These are phyloP conservation scores for Drepana arcuata DNA, from an alignment of 1,140 invertebrate species.

Conservation along the genomic window DNA sequence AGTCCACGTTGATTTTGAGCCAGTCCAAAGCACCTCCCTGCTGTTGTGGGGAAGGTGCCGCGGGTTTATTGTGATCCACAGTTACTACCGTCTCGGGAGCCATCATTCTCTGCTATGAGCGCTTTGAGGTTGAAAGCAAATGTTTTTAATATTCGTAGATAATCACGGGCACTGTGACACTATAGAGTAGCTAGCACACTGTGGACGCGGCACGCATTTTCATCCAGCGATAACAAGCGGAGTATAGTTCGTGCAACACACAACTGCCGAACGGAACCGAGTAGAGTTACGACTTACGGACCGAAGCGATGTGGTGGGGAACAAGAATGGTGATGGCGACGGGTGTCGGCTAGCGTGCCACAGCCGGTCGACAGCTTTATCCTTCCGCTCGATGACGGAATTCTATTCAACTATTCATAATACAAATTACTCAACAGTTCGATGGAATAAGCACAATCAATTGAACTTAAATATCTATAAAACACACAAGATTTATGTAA, in stretches of 20 bases:
- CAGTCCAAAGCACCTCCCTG: conserved; percentile 68
- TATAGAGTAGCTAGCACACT: conserved; percentile 46
- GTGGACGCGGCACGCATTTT: conserved; percentile 50
- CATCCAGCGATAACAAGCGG: conserved; percentile 35
- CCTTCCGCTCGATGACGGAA: conserved; percentile 18
- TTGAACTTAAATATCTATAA: too few relatives aligned
- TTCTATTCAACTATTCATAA: conserved; percentile 14
- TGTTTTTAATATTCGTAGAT: conserved; percentile 16
- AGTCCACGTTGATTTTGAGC: conserved; percentile 75
- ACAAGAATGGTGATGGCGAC: conserved; percentile 33
- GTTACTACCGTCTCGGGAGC: conserved; percentile 79
- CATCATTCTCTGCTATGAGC: conserved; percentile 64
- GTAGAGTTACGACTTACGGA: conserved; percentile 19
- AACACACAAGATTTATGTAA: too few relatives aligned
- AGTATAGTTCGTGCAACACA: conserved; percentile 40
- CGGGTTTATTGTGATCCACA: conserved; percentile 73
- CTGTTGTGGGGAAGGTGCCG: conserved; percentile 70
- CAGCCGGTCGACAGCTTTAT: too few relatives aligned
- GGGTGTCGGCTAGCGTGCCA: conserved; percentile 18
- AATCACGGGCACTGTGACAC: conserved; percentile 54
- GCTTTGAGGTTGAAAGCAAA: conserved; percentile 8
- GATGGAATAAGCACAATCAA: too few relatives aligned
- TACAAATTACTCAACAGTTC: too few relatives aligned
- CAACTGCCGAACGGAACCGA: conserved; percentile 30
- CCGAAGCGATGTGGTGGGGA: conserved; percentile 19